Conservation (phyloP, 2,888 invertebrate species). For the Stenurella melanura region DNA sequence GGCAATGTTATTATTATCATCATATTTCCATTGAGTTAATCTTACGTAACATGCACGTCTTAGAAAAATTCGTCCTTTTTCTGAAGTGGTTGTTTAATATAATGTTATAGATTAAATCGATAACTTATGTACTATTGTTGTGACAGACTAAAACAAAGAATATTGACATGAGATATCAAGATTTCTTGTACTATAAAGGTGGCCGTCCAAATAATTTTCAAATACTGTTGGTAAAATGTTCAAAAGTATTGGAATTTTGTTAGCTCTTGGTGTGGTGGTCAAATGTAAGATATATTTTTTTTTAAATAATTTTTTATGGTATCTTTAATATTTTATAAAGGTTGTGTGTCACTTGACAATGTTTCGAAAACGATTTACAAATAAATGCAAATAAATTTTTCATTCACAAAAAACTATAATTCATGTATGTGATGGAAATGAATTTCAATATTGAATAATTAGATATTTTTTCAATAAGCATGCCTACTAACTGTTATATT, state of each 20-base stretch:
- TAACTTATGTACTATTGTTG: conserved; percentile 34
- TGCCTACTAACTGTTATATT: too few species aligned
- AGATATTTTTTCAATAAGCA: too few species aligned
- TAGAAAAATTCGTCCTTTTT: conserved; percentile 14
- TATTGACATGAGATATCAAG: conserved; percentile 30
- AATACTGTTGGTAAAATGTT: conserved; percentile 27
- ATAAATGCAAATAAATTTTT: too few species aligned
- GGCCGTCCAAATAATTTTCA: conserved; percentile 1
- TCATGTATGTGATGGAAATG: too few species aligned
- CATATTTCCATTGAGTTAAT: background rate
- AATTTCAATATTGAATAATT: too few species aligned
- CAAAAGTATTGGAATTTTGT: conserved; percentile 22
- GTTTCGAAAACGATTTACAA: too few species aligned
- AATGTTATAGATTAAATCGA: conserved; percentile 20
- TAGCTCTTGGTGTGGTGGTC: conserved; percentile 25
- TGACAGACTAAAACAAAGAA: conserved; percentile 24
- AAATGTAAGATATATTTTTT: conserved; percentile 20
- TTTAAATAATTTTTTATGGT: background rate
- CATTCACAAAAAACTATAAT: too few species aligned
- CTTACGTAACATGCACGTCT: conserved; percentile 8
- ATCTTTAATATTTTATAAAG: too few species aligned
- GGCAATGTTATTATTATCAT: background rate
- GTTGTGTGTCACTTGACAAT: too few species aligned
- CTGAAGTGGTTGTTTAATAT: conserved; percentile 9
- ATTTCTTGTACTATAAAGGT: conserved; percentile 22